Evolutionary conservation across 2,888 invertebrate species (phyloP), one percentile per base, ranked within the genome.

Genomic region (Cyclophora punctaria): DNA sequence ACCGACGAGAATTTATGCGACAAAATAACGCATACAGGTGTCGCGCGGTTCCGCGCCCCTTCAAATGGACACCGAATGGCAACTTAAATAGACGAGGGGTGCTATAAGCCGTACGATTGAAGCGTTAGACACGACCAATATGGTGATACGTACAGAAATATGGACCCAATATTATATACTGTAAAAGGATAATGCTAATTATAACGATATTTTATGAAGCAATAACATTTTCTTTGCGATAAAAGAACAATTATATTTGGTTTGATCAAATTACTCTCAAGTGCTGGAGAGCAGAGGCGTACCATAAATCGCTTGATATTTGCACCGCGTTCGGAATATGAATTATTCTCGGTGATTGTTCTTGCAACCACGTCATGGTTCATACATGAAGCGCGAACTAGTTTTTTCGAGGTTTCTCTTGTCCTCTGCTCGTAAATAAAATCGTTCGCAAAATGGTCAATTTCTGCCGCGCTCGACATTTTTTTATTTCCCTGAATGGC

Each of bases 331-430:
- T 80, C 80, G 71, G 86, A 87, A 86, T 85, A 89, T 89, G 86
- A 89, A 89, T 88, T 89, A 89, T 87, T 86, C 84, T 70, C 69
- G 69, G 75, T 83, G 82, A 83, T 87, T 85, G 86, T 87, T 84
- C 84, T 82, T 85, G 81, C 77, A 73, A 68, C 78, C 77, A 73
- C 80, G 80, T 81, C 86, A 87, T 87, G 87, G 84, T 87, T 89
- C 88, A 89, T 86, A 88, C 88, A 86, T 89, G 86, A 89, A 88
- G 83, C 80, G 80, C 75, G 79, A 83, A 80, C 83, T 87, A 85
- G 82, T 83, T 86, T 86, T 86, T 80, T 77, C 71, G 72, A 75
- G 66, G 71, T 69, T 66, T 67, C 67, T 66, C 69, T 61, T 67
- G 68, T 70, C 70, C 70, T 71, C 69, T 57, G 66, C 57, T 76